Conservation (phyloP, 2,888 invertebrate species). For the Idaea aversata region DNA sequence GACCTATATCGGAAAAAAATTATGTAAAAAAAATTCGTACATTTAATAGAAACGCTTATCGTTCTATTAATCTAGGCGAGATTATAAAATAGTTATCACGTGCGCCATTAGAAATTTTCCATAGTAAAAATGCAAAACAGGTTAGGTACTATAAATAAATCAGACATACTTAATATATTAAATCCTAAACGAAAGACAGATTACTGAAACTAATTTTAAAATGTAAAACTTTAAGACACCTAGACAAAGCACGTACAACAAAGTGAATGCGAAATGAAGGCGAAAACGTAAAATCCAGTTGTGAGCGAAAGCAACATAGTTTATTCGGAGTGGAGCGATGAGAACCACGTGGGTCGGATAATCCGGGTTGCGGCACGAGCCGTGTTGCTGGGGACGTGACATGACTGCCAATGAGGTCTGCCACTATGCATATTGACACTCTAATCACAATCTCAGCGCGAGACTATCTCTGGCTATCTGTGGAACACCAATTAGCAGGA, state of each 20-base stretch:
- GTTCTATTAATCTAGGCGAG: neutral
- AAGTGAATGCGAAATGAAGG: constrained; percentile 20
- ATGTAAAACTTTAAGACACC: constrained; percentile 3
- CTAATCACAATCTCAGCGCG: constrained; percentile 39
- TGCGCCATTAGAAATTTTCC: neutral
- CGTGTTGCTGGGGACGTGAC: constrained; percentile 52
- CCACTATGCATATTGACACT: constrained; percentile 51
- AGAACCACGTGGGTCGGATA: constrained; percentile 22
- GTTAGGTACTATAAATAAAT: neutral
- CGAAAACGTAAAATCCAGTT: constrained; percentile 20
- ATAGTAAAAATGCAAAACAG: neutral
- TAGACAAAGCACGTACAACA: constrained; percentile 5
- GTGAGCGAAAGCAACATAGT: constrained; percentile 19
- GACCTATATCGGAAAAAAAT: neutral
- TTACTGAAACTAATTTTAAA: neutral
- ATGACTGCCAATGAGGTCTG: constrained; percentile 45
- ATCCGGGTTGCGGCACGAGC: constrained; percentile 37
- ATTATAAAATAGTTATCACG: neutral
- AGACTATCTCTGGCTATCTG: neutral
- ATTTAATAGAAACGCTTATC: neutral
- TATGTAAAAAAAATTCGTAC: neutral
- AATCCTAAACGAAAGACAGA: neutral
- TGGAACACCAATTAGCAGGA: neutral
- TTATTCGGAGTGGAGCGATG: constrained; percentile 14
- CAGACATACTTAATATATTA: neutral